Percentiles rank a stretch among this genome's conserved stretches.
phyloP scores from a whole-genome alignment of 2,888 invertebrate species.

The Rhamphomyia laevipes region DNA sequence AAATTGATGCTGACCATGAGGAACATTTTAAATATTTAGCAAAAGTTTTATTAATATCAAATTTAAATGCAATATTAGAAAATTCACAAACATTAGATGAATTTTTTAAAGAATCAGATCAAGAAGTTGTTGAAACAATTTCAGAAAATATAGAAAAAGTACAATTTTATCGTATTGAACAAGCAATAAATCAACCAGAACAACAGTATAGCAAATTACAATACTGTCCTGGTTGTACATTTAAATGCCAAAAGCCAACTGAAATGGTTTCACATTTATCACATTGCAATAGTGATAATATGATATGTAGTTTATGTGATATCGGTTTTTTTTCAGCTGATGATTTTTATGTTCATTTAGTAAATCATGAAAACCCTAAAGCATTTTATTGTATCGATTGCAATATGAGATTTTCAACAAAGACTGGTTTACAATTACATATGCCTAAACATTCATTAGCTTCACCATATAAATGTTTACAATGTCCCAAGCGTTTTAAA shows the following conservation, averaged over 20 bases:
- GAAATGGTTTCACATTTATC: constrained; percentile 34
- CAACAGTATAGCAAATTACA: constrained; percentile 30
- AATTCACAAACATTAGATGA: too few relatives aligned
- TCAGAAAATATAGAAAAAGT: constrained; percentile 21
- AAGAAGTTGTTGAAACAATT: too few relatives aligned
- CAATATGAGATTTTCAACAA: constrained; percentile 39
- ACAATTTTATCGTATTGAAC: constrained; percentile 25
- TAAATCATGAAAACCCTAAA: constrained; percentile 36
- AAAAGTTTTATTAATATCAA: constrained; percentile 25
- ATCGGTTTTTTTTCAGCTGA: constrained; percentile 30
- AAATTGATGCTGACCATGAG: constrained; percentile 29
- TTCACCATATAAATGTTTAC: constrained; percentile 41
- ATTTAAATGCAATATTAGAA: too few relatives aligned
- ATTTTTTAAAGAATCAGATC: too few relatives aligned
- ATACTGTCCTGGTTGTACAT: constrained; percentile 35
- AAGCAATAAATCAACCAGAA: constrained; percentile 5
- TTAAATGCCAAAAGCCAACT: constrained; percentile 35
- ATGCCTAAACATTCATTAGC: constrained; percentile 43
- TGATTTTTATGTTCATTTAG: constrained; percentile 35
- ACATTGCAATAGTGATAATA: constrained; percentile 27
- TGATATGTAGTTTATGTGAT: constrained; percentile 32
- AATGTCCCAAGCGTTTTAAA: constrained; percentile 43
- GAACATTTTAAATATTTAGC: constrained; percentile 30
- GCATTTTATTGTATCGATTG: constrained; percentile 44
- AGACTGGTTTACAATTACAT: constrained; percentile 40